Evolutionary conservation across 2,113 vertebrate species (phyloP).

Genomic region (Dasyurus viverrinus): DNA sequence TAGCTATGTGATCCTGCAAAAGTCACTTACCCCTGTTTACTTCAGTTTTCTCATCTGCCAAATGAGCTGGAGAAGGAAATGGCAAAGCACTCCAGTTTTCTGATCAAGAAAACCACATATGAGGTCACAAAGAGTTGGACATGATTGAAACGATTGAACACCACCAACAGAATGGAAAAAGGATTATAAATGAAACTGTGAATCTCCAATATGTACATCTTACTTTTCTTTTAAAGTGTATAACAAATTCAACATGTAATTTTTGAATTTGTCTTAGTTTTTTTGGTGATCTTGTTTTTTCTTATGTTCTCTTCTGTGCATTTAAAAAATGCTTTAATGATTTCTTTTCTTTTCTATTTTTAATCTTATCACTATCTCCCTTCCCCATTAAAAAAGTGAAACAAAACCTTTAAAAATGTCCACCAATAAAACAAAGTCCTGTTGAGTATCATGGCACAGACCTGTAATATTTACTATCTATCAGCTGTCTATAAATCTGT

Average conservation of each 20-base stretch:
- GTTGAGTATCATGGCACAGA: not conserved
- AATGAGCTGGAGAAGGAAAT: not conserved
- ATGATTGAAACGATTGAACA: not conserved
- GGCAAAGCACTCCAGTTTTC: not conserved
- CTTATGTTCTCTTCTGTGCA: not conserved
- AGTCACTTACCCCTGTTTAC: not conserved
- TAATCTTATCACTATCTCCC: not conserved
- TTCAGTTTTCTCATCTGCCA: not conserved
- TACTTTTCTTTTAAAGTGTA: not conserved
- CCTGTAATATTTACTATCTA: not conserved
- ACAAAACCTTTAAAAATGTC: not conserved
- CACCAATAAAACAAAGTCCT: not conserved
- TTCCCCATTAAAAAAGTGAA: not conserved
- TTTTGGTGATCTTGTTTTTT: not conserved
- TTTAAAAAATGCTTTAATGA: not conserved
- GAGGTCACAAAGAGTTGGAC: not conserved
- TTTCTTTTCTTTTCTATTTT: not conserved
- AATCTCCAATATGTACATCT: not conserved
- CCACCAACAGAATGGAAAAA: not conserved
- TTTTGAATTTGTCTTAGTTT: not conserved
- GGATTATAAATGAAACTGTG: not conserved
- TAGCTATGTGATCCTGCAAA: not conserved
- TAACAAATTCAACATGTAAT: not conserved
- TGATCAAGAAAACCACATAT: not conserved
- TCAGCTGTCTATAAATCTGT: not conserved